These are phyloP conservation scores for Hirtodrosophila trivittata DNA, from an alignment of 2,888 invertebrate species.

Conservation along the genomic window DNA sequence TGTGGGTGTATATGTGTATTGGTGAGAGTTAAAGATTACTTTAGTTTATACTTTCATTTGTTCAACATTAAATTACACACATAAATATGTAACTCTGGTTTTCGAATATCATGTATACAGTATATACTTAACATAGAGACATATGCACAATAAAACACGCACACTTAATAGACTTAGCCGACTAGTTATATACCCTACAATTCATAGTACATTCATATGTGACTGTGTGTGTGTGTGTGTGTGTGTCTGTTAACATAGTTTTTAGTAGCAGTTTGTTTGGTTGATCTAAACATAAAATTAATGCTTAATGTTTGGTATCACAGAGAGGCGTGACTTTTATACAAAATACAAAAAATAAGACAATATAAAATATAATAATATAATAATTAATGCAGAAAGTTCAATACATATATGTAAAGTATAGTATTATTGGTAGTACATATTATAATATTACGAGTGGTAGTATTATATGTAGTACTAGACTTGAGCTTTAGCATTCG, in stretches of 20 bases:
- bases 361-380: constrained; percentile 48
- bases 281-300: constrained; percentile 75
- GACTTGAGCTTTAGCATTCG: constrained; percentile 47
- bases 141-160: constrained; percentile 74
- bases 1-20: constrained; percentile 12
- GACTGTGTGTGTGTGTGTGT: constrained; percentile 28
- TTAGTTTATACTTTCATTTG: constrained; percentile 31
- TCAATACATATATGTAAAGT: constrained; percentile 11
- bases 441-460: constrained; percentile 24
- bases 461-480: constrained; percentile 13
- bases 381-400: constrained; percentile 53
- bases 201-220: constrained; percentile 39
- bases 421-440: constrained; percentile 24
- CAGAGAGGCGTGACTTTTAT: constrained; percentile 82
- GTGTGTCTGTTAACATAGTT: constrained; percentile 37
- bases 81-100: constrained; percentile 46
- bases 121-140: constrained; percentile 52
- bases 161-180: constrained; percentile 63
- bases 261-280: constrained; percentile 58
- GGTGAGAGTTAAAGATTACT: constrained; percentile 12
- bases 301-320: constrained; percentile 82
- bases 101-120: constrained; percentile 56
- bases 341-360: constrained; percentile 46
- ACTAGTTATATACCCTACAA: constrained; percentile 40
- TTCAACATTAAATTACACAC: constrained; percentile 43